These are phyloP conservation scores for Ceratotherium simum DNA, from an alignment of 2,113 vertebrate genomes.

Conservation along the genomic window DNA sequence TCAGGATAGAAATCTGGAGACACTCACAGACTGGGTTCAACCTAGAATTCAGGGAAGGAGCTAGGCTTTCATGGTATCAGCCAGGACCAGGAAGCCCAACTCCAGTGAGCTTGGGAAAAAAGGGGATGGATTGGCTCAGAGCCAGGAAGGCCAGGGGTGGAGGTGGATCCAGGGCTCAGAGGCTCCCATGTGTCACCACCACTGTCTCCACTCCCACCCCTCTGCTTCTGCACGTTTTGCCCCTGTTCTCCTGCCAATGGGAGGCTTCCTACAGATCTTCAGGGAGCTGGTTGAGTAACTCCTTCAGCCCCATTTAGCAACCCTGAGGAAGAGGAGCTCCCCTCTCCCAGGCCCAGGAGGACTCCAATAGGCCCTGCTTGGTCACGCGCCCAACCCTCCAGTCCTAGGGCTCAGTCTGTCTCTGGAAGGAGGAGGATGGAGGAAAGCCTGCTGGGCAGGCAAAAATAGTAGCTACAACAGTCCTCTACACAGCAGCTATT, in stretches of 20 bases:
- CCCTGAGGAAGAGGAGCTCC: background rate
- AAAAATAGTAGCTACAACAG: background rate
- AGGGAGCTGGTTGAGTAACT: background rate
- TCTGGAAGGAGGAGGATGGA: background rate
- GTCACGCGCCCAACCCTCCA: background rate
- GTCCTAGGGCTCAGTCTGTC: background rate
- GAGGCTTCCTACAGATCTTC: background rate
- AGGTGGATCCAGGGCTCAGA: too few relatives aligned
- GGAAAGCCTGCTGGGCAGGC: background rate
- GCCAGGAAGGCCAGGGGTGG: background rate
- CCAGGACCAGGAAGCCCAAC: background rate
- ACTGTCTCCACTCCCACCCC: background rate
- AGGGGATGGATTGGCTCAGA: background rate
- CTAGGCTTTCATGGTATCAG: background rate
- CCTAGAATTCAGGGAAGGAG: background rate
- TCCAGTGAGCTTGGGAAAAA: background rate
- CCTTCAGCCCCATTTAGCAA: background rate
- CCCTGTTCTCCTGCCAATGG: background rate
- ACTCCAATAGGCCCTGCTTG: background rate
- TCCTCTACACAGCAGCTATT: slow-evolving; percentile 18
- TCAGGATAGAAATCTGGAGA: background rate
- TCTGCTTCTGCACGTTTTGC: accelerated
- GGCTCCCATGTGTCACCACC: background rate
- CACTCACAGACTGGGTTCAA: background rate
- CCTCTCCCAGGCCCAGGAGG: background rate